These are phyloP conservation scores for Turritopsis dohrnii DNA, from an alignment of 30 jellyfish, hydroid and myxozoan genomes.

Conservation along the genomic window DNA sequence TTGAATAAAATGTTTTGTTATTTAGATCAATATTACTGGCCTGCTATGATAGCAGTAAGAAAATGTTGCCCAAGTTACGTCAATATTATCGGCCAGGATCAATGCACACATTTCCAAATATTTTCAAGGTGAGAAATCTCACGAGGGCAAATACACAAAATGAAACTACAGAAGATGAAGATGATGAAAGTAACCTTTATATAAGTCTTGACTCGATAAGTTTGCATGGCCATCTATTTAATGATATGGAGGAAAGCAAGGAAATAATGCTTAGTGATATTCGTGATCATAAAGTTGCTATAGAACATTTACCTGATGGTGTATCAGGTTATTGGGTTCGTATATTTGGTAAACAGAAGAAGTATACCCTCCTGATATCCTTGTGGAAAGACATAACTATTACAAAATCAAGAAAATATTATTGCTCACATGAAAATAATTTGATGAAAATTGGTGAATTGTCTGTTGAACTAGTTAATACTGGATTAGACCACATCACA, in stretches of 20 bases:
- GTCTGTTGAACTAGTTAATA: conserved; percentile 10
- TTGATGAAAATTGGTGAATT: conserved; percentile 29
- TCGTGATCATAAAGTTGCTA: conserved; percentile 63
- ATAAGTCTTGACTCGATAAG: conserved; percentile 21
- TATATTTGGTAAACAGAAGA: conserved; percentile 46
- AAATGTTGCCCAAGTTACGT: conserved; percentile 11
- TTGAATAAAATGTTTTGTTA: not conserved
- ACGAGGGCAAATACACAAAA: not conserved
- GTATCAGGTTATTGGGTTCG: conserved; percentile 86
- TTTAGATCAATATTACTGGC: conserved; percentile 62
- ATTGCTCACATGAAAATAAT: not conserved
- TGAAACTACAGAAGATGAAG: not conserved
- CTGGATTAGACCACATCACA: not conserved
- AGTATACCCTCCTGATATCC: conserved; percentile 49
- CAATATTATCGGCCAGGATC: not conserved
- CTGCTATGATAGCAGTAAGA: conserved; percentile 30
- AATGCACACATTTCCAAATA: not conserved
- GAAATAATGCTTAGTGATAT: conserved; percentile 16
- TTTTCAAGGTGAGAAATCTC: not conserved
- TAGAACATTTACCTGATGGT: conserved; percentile 53
- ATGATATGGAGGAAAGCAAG: not conserved
- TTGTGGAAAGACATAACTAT: conserved; percentile 39
- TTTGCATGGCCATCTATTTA: not conserved
- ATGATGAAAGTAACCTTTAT: conserved; percentile 12
- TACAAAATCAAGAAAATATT: not conserved